These are phyloP conservation scores for Crocodylus rhombifer DNA, from an alignment of 2,797 vertebrate genomes.

Conservation along the genomic window DNA sequence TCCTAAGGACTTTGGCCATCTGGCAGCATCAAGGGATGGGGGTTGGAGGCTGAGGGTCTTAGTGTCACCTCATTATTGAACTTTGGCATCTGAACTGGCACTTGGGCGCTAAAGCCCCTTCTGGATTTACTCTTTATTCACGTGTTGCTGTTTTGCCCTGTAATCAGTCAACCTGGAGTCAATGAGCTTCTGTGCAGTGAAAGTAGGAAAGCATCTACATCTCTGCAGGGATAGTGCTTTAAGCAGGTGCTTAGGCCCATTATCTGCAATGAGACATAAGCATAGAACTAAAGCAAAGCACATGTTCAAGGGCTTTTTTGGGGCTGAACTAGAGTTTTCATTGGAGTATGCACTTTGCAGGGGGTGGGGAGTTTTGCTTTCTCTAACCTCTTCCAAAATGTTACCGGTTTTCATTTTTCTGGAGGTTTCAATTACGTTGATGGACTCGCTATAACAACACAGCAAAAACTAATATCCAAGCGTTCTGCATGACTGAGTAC, in stretches of 20 bases:
- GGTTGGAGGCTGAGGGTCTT: too few relatives aligned
- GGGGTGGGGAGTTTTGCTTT: background rate
- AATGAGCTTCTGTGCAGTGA: background rate
- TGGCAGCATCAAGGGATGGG: too few relatives aligned
- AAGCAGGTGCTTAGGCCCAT: background rate
- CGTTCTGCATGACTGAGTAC: background rate
- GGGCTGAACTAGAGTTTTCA: background rate
- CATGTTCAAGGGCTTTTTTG: background rate
- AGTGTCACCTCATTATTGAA: too few relatives aligned
- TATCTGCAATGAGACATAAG: background rate
- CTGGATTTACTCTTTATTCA: too few relatives aligned
- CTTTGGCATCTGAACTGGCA: too few relatives aligned
- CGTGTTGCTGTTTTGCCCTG: background rate
- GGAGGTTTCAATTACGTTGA: background rate
- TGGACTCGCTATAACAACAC: background rate
- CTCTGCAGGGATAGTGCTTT: background rate
- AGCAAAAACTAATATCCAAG: background rate
- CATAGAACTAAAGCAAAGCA: background rate
- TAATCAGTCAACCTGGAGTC: background rate
- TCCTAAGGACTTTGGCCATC: too few relatives aligned
- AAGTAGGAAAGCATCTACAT: fast-evolving
- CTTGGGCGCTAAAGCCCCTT: too few relatives aligned
- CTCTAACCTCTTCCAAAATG: background rate
- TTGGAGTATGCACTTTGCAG: background rate
- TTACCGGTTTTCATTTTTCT: background rate